Conservation (phyloP, 2,797 vertebrate species). For the Eleutherodactylus coqui region DNA sequence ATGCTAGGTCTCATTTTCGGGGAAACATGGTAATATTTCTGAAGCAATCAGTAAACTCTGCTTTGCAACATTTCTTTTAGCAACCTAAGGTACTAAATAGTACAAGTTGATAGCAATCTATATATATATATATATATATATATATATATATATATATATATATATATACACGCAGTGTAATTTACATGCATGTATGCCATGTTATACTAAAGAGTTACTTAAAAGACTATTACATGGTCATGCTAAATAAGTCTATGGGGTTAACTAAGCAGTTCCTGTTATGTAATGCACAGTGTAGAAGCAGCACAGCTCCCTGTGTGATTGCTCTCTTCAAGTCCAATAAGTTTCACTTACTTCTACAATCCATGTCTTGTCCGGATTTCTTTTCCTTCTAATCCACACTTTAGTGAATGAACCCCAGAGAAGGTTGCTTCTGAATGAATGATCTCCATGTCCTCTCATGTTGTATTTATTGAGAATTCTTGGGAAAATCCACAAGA, state of each 20-base stretch:
- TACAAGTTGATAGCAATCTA: too few species aligned
- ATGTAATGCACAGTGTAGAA: background rate
- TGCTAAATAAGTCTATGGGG: background rate
- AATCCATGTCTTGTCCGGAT: background rate
- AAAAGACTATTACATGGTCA: background rate
- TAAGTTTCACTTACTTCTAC: constrained; percentile 45
- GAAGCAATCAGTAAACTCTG: background rate
- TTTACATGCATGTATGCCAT: background rate
- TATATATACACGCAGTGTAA: background rate
- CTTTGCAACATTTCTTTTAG: background rate
- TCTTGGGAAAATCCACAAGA: constrained; percentile 38
- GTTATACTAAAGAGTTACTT: background rate
- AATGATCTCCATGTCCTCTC: constrained; percentile 31
- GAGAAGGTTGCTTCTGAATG: constrained; percentile 15
- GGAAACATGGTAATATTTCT: too few species aligned
- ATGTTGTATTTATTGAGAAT: constrained; percentile 51
- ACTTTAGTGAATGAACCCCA: constrained; percentile 11
- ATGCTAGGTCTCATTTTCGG: too few species aligned
- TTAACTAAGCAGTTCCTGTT: constrained; percentile 21
- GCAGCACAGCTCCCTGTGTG: background rate
- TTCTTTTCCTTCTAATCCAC: constrained; percentile 7
- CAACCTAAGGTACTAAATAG: too few species aligned
- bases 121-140: background rate
- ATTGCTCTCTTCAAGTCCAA: background rate
- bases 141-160: background rate